A percentile compares a stretch with the other conserved stretches of the same genome.
phyloP scores from a whole-genome alignment of 2,888 invertebrate genomes.

The Eilema depressum region DNA sequence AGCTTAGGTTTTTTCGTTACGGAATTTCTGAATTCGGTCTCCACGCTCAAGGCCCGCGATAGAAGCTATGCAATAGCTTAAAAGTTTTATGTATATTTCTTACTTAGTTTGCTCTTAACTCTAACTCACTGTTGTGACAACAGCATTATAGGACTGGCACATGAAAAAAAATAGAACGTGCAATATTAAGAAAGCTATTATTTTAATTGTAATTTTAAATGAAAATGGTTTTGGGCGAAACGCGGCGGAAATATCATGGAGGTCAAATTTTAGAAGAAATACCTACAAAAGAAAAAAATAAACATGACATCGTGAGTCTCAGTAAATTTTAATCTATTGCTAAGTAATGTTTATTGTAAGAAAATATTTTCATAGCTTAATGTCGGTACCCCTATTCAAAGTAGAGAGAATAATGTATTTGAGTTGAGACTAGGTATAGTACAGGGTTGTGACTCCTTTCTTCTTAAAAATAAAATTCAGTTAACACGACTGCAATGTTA shows the following conservation, averaged over 20 bases:
- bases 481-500: too few species aligned
- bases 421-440: background rate
- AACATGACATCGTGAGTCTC: background rate
- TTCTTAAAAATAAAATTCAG: too few species aligned
- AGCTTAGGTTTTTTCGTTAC: too few species aligned
- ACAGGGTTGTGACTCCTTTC: too few species aligned
- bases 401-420: too few species aligned
- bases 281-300: constrained; percentile 8
- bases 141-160: background rate
- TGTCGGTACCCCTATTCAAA: too few species aligned
- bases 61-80: background rate
- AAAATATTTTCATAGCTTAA: background rate
- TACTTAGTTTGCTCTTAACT: background rate
- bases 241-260: background rate
- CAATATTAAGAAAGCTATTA: background rate
- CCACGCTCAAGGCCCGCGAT: too few species aligned
- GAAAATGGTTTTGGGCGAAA: constrained; percentile 2
- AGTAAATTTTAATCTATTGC: constrained; percentile 9
- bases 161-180: background rate
- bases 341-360: constrained; percentile 9
- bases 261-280: background rate
- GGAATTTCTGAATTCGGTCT: too few species aligned
- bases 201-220: background rate
- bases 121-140: background rate
- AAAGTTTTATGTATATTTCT: background rate